Conservation (phyloP, 2,797 vertebrate species). For the Pitangus sulphuratus region DNA sequence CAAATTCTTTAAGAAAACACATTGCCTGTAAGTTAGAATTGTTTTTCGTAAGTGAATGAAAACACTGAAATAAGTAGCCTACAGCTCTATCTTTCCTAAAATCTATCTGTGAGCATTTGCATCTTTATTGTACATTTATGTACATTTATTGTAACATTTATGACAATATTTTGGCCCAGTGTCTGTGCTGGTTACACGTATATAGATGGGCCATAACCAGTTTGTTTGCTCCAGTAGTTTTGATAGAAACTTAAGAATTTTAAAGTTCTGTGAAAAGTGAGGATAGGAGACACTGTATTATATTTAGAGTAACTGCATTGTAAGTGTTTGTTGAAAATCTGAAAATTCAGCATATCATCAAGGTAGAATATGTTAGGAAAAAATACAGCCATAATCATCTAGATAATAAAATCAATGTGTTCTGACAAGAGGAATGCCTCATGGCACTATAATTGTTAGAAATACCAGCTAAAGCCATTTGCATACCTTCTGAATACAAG, state of each 20-base stretch:
- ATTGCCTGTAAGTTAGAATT: not conserved
- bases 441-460: not conserved
- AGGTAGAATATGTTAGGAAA: not conserved
- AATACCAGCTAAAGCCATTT: constrained; percentile 3
- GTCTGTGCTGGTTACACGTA: not conserved
- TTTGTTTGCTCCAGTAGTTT: not conserved
- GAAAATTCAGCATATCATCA: not conserved
- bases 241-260: not conserved
- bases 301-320: not conserved
- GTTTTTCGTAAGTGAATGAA: not conserved
- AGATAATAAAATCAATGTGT: not conserved
- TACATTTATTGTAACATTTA: not conserved
- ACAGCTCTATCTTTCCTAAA: not conserved
- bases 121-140: not conserved
- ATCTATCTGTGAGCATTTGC: not conserved
- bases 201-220: not conserved
- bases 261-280: not conserved
- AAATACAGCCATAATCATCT: not conserved
- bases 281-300: not conserved
- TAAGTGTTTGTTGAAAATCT: not conserved
- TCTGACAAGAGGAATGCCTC: constrained; percentile 19
- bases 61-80: not conserved
- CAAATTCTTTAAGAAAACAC: not conserved
- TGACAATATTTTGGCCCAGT: not conserved
- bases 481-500: not conserved